These are phyloP conservation scores for Neodon shergylaensis DNA, from an alignment of 2,113 vertebrate genomes.

Conservation along the genomic window DNA sequence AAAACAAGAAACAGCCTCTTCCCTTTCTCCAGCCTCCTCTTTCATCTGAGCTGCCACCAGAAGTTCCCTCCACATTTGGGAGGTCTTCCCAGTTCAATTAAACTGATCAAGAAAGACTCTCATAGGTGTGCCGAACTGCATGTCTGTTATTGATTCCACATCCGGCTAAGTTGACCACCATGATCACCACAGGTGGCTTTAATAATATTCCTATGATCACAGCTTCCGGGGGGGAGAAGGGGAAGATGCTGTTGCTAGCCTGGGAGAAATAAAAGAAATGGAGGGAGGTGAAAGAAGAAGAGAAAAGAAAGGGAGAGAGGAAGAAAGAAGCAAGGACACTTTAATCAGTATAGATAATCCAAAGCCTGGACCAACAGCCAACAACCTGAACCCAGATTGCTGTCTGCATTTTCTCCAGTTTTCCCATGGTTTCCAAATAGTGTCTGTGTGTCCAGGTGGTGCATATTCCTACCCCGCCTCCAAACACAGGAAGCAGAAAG, in stretches of 20 bases:
- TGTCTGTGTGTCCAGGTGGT: not conserved
- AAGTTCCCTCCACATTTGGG: not conserved
- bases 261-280: not conserved
- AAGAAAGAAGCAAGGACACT: not conserved
- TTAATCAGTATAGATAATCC: not conserved
- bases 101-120: not conserved
- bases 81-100: not conserved
- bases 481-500: not conserved
- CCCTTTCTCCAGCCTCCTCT: not conserved
- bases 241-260: not conserved
- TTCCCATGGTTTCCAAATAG: not conserved
- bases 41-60: not conserved
- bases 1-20: not conserved
- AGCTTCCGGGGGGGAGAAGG: no score
- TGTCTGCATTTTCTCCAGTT: not conserved
- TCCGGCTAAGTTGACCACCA: not conserved
- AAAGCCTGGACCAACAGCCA: not conserved
- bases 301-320: not conserved
- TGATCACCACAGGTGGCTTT: not conserved
- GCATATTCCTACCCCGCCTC: not conserved
- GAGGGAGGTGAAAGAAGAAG: not conserved
- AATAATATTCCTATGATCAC: not conserved
- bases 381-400: not conserved
- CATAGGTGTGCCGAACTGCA: not conserved
- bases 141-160: not conserved